These are phyloP conservation scores for Morone chrysops DNA, from an alignment of 2,113 vertebrate genomes.

Conservation along the genomic window DNA sequence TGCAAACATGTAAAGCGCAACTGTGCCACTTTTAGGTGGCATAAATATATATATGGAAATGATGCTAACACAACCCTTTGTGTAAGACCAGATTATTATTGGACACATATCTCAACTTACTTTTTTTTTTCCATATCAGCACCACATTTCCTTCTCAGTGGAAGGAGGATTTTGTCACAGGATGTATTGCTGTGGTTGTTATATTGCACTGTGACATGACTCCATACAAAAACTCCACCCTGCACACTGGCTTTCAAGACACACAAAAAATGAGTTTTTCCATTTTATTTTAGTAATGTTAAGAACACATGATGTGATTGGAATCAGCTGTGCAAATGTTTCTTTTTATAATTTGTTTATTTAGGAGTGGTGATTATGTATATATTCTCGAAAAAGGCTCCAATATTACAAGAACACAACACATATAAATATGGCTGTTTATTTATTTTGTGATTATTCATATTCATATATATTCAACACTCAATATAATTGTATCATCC, in stretches of 20 bases:
- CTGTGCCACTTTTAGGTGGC: no score
- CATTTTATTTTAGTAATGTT: no score
- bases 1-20: no score
- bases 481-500: neutral
- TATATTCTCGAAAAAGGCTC: neutral
- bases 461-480: no score
- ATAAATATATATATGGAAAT: no score
- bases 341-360: neutral
- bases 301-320: neutral
- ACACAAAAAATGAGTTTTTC: neutral
- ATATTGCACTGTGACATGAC: conserved; percentile 42
- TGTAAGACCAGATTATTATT: neutral
- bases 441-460: no score
- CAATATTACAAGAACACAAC: no score
- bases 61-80: no score
- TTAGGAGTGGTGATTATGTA: neutral
- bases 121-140: no score
- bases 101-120: neutral
- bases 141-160: neutral
- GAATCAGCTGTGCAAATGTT: neutral
- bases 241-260: neutral
- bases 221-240: conserved; percentile 43
- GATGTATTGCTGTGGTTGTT: conserved; percentile 11
- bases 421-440: no score
- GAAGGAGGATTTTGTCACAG: conserved; percentile 44